phyloP scores from a whole-genome alignment of 2,113 vertebrate species.

The Laticauda colubrina region DNA sequence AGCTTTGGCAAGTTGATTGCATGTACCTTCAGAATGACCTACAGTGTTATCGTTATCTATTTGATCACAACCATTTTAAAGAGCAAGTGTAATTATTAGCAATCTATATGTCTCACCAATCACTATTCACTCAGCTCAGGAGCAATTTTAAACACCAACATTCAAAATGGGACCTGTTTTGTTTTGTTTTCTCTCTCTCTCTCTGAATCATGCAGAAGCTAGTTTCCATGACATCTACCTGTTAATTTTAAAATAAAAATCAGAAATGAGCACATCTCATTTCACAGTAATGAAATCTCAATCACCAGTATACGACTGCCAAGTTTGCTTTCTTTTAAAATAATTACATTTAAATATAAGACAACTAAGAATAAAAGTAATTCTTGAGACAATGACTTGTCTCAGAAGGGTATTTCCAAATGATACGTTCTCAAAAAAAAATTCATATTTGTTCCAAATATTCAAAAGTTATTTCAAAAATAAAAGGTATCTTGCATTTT shows the following conservation, averaged over 20 bases:
- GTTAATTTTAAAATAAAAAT: background rate
- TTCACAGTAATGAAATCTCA: background rate
- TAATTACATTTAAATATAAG: background rate
- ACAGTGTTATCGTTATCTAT: rapidly evolving
- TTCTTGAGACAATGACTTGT: background rate
- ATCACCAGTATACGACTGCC: background rate
- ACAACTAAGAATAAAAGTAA: background rate
- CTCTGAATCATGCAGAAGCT: background rate
- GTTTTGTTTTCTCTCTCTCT: background rate
- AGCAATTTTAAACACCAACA: background rate
- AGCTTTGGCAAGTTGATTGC: background rate
- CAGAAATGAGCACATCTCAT: background rate
- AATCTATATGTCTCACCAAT: background rate
- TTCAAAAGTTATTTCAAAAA: background rate
- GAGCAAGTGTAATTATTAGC: rapidly evolving
- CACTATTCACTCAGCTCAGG: background rate
- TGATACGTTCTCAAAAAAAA: background rate
- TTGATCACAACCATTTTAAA: background rate
- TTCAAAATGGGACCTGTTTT: background rate
- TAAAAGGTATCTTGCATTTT: background rate
- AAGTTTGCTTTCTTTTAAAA: background rate
- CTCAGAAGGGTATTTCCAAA: background rate
- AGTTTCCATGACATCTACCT: background rate
- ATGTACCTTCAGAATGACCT: background rate
- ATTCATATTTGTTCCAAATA: background rate